A percentile compares a stretch with the other conserved stretches of the same genome.
Conservation (phyloP, 2,888 invertebrate species). For the Ornithoptera alexandrae region DNA sequence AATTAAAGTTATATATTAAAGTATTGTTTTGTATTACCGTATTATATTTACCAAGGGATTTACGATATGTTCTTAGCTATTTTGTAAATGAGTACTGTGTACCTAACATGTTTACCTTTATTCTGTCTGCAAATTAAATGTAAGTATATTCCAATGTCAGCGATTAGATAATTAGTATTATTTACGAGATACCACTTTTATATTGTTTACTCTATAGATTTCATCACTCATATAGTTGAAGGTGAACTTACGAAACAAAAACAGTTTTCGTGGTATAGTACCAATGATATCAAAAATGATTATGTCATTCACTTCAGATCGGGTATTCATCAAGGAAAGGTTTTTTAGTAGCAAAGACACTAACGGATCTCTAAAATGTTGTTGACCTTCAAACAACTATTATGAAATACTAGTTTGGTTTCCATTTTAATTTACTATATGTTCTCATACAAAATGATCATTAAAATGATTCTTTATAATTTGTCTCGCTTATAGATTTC, state of each 20-base stretch:
- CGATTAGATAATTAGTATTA: constrained; percentile 12
- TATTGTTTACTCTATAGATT: constrained; percentile 14
- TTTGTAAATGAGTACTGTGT: constrained; percentile 13
- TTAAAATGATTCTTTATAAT: constrained; percentile 1
- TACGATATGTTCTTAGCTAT: constrained; percentile 9
- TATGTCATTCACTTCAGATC: constrained; percentile 14
- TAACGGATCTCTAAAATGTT: constrained; percentile 26
- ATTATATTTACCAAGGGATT: constrained; percentile 2
- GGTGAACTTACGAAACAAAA: not conserved
- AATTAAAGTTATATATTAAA: not conserved
- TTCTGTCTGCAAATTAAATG: constrained; percentile 11
- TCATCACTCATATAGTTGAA: constrained; percentile 12
- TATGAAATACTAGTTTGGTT: constrained; percentile 21
- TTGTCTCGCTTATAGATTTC: not conserved
- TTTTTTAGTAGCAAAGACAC: constrained; percentile 19
- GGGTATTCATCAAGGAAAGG: constrained; percentile 17
- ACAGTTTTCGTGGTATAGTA: constrained; percentile 1
- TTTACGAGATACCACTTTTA: constrained; percentile 5
- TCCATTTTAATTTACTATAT: constrained; percentile 12
- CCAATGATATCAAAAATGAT: constrained; percentile 5
- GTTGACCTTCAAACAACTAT: constrained; percentile 24
- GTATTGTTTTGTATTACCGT: constrained; percentile 10
- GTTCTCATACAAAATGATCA: not conserved
- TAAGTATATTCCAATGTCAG: constrained; percentile 4
- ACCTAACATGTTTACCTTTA: constrained; percentile 8